A percentile compares a stretch with the other conserved stretches of the same genome.
phyloP scores from a whole-genome alignment of 2,888 invertebrate genomes.

The Quadroppia sp. region DNA sequence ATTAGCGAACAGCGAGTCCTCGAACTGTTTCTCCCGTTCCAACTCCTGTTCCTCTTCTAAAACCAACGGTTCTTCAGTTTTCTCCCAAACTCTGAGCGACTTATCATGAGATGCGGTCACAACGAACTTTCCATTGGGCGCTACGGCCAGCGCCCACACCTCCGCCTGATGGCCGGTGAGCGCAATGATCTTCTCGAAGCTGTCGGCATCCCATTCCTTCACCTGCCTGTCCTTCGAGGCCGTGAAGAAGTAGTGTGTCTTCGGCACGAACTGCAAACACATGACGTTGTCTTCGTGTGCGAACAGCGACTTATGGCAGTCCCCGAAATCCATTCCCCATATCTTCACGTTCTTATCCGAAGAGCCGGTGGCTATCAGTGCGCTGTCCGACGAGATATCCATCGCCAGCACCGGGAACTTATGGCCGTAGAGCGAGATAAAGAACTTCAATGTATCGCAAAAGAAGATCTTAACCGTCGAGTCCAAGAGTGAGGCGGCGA shows the following conservation, averaged over 20 bases:
- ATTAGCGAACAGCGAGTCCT: constrained; percentile 52
- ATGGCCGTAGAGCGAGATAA: constrained; percentile 90
- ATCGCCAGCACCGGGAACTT: constrained; percentile 86
- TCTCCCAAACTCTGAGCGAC: constrained; percentile 77
- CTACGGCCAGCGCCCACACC: constrained; percentile 69
- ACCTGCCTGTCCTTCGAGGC: constrained; percentile 88
- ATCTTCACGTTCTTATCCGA: constrained; percentile 93
- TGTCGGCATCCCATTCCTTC: constrained; percentile 96
- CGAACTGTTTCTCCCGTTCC: constrained; percentile 67
- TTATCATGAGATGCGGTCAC: constrained; percentile 81
- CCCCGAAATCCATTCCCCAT: constrained; percentile 99
- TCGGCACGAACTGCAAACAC: constrained; percentile 78
- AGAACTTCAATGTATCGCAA: constrained; percentile 90
- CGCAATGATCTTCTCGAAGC: constrained; percentile 81
- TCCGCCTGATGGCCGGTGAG: constrained; percentile 80
- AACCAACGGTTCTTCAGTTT: constrained; percentile 82
- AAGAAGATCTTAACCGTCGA: constrained; percentile 94
- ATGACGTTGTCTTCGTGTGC: constrained; percentile 93
- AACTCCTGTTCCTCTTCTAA: constrained; percentile 81
- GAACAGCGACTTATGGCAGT: constrained; percentile 87
- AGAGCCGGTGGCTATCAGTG: constrained; percentile 85
- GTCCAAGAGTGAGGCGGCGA: constrained; percentile 86
- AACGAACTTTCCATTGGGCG: constrained; percentile 72
- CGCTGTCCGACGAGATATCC: constrained; percentile 85
- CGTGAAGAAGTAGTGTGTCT: constrained; percentile 88